phyloP scores from a whole-genome alignment of 2,113 vertebrate species.

The Perognathus longimembris region DNA sequence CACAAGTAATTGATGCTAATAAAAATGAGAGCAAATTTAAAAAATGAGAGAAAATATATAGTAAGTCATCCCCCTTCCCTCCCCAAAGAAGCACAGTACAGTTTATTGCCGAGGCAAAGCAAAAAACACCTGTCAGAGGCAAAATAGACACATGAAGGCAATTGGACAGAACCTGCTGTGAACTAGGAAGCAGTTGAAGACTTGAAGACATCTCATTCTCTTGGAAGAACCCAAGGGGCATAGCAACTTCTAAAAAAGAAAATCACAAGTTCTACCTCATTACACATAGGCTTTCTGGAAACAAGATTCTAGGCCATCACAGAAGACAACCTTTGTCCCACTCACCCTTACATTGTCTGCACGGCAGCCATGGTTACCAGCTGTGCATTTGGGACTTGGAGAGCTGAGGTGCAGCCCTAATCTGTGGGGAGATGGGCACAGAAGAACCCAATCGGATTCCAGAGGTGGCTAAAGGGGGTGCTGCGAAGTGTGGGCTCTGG shows the following conservation, averaged over 20 bases:
- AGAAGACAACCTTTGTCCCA: neutral
- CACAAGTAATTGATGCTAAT: too few relatives aligned
- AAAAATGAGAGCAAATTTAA: too few relatives aligned
- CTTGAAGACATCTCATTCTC: neutral
- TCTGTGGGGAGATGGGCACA: neutral
- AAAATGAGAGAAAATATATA: too few relatives aligned
- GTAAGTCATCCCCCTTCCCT: too few relatives aligned
- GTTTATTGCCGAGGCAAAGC: slow-evolving; percentile 43
- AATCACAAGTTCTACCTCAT: neutral
- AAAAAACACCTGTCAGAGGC: neutral
- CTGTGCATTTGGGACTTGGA: neutral
- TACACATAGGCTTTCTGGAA: neutral
- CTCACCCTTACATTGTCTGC: neutral
- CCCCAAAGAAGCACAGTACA: neutral
- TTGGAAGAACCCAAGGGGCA: neutral
- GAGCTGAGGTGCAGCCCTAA: neutral
- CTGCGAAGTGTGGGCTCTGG: neutral
- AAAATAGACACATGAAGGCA: neutral
- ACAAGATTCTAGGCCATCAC: neutral
- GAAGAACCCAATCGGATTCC: neutral
- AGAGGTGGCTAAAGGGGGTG: neutral
- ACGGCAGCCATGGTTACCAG: neutral
- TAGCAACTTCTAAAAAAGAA: neutral
- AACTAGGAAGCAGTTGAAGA: neutral
- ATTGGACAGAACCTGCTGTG: neutral